Evolutionary conservation across 2,888 invertebrate genomes (phyloP).

Genomic region (Polyommatus icarus): DNA sequence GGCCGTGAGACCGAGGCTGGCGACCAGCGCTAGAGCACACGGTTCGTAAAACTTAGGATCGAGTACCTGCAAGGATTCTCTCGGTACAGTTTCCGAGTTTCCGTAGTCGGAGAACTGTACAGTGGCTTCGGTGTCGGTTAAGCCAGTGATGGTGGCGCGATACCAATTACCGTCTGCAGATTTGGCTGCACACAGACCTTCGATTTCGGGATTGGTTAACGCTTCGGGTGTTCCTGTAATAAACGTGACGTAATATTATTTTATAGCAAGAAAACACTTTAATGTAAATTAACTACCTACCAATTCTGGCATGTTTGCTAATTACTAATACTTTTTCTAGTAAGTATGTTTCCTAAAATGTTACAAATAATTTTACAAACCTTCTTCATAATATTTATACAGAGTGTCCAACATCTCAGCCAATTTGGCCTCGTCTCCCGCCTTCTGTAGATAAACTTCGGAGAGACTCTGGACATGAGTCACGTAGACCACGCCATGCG

Average conservation of each 20-base stretch:
- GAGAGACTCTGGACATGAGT: conserved; percentile 80
- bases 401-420: conserved; percentile 79
- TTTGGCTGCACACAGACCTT: conserved; percentile 82
- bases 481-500: conserved; percentile 80
- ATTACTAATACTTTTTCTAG: no score
- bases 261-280: conserved; percentile 33
- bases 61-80: conserved; percentile 68
- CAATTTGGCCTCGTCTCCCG: conserved; percentile 70
- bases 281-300: background rate
- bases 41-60: conserved; percentile 72
- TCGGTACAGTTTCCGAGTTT: conserved; percentile 80
- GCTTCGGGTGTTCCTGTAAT: conserved; percentile 61
- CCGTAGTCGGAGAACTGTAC: conserved; percentile 87
- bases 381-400: conserved; percentile 78
- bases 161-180: conserved; percentile 86
- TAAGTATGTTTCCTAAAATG: no score
- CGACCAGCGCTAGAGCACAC: conserved; percentile 63
- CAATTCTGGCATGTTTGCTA: no score
- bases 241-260: background rate
- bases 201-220: conserved; percentile 68
- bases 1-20: conserved; percentile 63
- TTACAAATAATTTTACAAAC: conserved; percentile 44
- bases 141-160: conserved; percentile 78
- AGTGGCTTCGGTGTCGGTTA: conserved; percentile 65
- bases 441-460: conserved; percentile 83